Conservation (phyloP, 2,797 vertebrate species). For the Amblyopsis hoosieri region DNA sequence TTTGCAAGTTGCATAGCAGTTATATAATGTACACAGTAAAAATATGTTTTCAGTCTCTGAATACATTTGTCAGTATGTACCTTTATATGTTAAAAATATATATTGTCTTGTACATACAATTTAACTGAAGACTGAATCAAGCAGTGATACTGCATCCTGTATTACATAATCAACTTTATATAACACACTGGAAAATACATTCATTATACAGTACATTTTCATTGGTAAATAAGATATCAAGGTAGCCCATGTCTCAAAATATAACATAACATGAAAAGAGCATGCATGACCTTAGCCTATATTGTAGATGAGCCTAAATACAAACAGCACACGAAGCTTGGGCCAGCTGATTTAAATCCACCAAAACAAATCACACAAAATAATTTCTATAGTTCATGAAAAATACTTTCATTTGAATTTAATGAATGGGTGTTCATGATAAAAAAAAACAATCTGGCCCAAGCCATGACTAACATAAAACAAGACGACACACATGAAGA, state of each 20-base stretch:
- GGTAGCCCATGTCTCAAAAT: slow-evolving; percentile 36
- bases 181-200: too few relatives aligned
- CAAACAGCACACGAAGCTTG: slow-evolving; percentile 46
- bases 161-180: too few relatives aligned
- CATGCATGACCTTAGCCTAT: slow-evolving; percentile 56
- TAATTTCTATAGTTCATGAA: too few relatives aligned
- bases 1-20: too few relatives aligned
- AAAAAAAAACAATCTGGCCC: slow-evolving; percentile 34
- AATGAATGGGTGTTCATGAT: background rate
- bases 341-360: slow-evolving; percentile 34
- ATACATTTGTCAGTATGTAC: background rate
- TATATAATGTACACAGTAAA: too few relatives aligned
- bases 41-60: too few relatives aligned
- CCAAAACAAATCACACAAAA: too few relatives aligned
- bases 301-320: slow-evolving; percentile 61
- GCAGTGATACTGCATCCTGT: background rate
- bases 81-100: too few relatives aligned
- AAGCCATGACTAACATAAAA: slow-evolving; percentile 48
- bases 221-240: slow-evolving; percentile 46
- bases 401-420: too few relatives aligned
- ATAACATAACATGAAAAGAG: slow-evolving; percentile 54
- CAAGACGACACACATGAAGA: slow-evolving; percentile 68
- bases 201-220: background rate
- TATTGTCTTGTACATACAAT: too few relatives aligned
- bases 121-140: background rate